A percentile compares a stretch with the other conserved stretches of the same genome.
Conservation (phyloP, 2,888 invertebrate genomes). For the Cryptops parisi region DNA sequence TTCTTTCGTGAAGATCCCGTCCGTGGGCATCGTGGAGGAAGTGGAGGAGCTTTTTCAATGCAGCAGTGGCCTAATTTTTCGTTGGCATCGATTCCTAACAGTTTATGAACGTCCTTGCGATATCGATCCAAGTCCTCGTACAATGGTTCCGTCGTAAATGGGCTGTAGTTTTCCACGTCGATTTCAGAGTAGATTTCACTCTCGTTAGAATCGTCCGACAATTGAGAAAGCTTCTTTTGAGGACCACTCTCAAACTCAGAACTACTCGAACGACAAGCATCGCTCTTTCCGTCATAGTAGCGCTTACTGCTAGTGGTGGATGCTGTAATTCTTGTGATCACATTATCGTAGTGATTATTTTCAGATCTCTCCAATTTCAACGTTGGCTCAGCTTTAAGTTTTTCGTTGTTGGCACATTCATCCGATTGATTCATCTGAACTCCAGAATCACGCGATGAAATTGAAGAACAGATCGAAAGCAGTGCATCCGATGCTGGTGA, state of each 20-base stretch:
- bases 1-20: neutral
- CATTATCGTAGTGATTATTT: neutral
- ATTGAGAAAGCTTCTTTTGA: neutral
- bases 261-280: no score
- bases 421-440: neutral
- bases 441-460: neutral
- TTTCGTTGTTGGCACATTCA: neutral
- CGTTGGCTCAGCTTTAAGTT: no score
- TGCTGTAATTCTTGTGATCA: neutral
- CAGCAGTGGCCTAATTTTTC: neutral
- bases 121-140: constrained; percentile 17
- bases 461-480: neutral
- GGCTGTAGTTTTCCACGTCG: neutral
- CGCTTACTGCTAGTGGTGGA: neutral
- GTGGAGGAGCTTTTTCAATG: constrained; percentile 13
- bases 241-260: neutral
- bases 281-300: neutral
- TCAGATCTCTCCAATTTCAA: neutral
- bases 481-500: neutral
- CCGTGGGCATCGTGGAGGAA: constrained; percentile 4
- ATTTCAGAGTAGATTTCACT: neutral
- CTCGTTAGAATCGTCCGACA: neutral
- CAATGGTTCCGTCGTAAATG: constrained; percentile 9
- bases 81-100: constrained; percentile 10
- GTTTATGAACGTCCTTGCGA: constrained; percentile 16